Percentiles rank a stretch among this genome's conserved stretches.
Conservation (phyloP, 2,797 vertebrate species). For the Knipowitschia caucasica region DNA sequence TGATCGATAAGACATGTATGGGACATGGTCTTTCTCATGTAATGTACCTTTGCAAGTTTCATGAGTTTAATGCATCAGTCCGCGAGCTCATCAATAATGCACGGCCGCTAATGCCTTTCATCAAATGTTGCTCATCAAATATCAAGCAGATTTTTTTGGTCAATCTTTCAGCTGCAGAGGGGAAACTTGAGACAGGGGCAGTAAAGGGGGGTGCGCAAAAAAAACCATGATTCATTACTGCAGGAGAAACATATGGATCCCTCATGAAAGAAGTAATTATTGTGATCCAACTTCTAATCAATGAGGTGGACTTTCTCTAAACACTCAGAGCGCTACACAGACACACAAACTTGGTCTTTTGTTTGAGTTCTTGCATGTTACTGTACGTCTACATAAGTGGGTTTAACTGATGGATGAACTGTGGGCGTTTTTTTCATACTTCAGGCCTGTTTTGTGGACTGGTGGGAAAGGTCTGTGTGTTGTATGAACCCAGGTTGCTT, state of each 20-base stretch:
- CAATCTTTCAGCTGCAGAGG: slow-evolving; percentile 30
- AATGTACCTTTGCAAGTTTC: slow-evolving; percentile 72
- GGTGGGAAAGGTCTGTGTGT: no score
- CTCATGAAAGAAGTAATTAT: slow-evolving; percentile 62
- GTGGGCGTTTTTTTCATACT: no score
- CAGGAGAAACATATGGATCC: slow-evolving; percentile 54
- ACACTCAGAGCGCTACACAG: slow-evolving; percentile 51
- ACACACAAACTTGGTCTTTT: slow-evolving; percentile 45
- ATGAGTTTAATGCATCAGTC: slow-evolving; percentile 74
- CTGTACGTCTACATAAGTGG: no score
- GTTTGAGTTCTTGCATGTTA: no score
- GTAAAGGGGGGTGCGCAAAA: slow-evolving; percentile 17
- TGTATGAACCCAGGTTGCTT: no score
- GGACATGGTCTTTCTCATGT: slow-evolving; percentile 71
- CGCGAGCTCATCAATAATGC: slow-evolving; percentile 67
- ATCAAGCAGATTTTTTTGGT: slow-evolving; percentile 69
- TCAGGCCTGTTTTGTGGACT: no score
- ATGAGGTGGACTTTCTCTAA: slow-evolving; percentile 45
- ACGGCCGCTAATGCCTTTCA: slow-evolving; percentile 65
- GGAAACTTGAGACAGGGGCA: slow-evolving; percentile 48
- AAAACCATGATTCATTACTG: slow-evolving; percentile 55
- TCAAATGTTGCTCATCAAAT: slow-evolving; percentile 71
- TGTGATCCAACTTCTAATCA: slow-evolving; percentile 59
- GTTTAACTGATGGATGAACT: no score
- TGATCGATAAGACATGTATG: slow-evolving; percentile 72